A percentile compares a stretch with the other conserved stretches of the same genome.
phyloP scores from a whole-genome alignment of 2,797 vertebrate species.

The Sylvilagus floridanus region DNA sequence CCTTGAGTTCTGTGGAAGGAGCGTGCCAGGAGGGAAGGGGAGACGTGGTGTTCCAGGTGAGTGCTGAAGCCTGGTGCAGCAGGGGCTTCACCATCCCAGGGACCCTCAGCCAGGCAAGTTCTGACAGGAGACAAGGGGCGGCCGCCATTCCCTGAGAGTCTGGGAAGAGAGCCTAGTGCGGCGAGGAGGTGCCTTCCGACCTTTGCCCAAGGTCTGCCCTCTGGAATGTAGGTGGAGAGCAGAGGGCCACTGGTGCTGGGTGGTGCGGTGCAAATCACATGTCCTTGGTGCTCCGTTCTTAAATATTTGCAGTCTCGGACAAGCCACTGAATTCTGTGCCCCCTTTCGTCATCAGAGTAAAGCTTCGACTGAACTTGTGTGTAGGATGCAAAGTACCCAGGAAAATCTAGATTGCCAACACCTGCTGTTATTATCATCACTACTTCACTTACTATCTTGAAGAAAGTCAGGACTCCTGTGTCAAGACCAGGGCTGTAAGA shows the following conservation, averaged over 20 bases:
- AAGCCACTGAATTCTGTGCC: not conserved
- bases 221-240: not conserved
- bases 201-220: not conserved
- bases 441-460: not conserved
- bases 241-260: not conserved
- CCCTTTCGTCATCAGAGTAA: not conserved
- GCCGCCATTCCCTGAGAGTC: not conserved
- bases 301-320: not conserved
- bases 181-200: not conserved
- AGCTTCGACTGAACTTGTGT: not conserved
- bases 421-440: not conserved
- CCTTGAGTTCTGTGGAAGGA: not conserved
- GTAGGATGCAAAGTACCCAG: not conserved
- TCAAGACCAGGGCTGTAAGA: not conserved
- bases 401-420: not conserved
- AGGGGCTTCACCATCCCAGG: not conserved
- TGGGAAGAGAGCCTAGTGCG: not conserved
- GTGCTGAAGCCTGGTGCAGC: not conserved
- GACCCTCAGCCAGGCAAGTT: not conserved
- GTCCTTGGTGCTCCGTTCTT: not conserved
- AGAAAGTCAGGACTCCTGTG: not conserved
- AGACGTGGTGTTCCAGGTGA: not conserved
- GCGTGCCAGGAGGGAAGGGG: not conserved
- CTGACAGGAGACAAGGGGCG: not conserved
- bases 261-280: not conserved